phyloP scores from a whole-genome alignment of 2,888 invertebrate species.

The Meteorus cinctellus region DNA sequence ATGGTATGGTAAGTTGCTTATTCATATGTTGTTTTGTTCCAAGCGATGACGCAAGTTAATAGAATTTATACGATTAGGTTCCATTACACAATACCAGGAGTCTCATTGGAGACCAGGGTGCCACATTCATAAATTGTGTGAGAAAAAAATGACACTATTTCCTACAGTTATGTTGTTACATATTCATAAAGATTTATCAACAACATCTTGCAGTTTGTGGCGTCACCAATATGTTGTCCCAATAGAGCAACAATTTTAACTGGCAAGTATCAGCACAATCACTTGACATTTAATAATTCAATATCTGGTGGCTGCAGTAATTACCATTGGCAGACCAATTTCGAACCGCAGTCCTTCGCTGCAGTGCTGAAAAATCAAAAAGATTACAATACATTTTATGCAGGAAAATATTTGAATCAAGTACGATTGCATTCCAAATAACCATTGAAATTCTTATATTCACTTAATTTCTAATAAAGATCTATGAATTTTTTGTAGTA shows the following conservation, averaged over 20 bases:
- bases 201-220: slow-evolving; percentile 80
- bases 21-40: slow-evolving; percentile 22
- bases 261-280: slow-evolving; percentile 90
- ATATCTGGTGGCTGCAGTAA: slow-evolving; percentile 85
- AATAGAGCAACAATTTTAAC: slow-evolving; percentile 91
- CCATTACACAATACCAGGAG: slow-evolving; percentile 80
- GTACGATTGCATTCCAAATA: slow-evolving; percentile 71
- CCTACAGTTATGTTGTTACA: not conserved
- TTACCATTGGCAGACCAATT: slow-evolving; percentile 78
- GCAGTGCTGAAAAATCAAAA: slow-evolving; percentile 78
- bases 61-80: slow-evolving; percentile 72
- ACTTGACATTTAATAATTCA: slow-evolving; percentile 85
- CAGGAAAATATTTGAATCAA: slow-evolving; percentile 95
- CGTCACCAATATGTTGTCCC: slow-evolving; percentile 92
- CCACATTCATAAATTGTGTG: slow-evolving; percentile 84
- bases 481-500: slow-evolving; percentile 74
- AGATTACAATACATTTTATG: slow-evolving; percentile 89
- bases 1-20: slow-evolving; percentile 81
- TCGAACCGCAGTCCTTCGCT: slow-evolving; percentile 82
- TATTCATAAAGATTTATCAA: not conserved
- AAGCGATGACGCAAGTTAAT: not conserved
- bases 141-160: slow-evolving; percentile 66
- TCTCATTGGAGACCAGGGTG: slow-evolving; percentile 79
- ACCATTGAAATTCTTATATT: not conserved
- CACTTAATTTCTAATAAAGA: not conserved